These are phyloP conservation scores for Seladonia tumulorum DNA, from an alignment of 2,888 invertebrate species.

Conservation along the genomic window DNA sequence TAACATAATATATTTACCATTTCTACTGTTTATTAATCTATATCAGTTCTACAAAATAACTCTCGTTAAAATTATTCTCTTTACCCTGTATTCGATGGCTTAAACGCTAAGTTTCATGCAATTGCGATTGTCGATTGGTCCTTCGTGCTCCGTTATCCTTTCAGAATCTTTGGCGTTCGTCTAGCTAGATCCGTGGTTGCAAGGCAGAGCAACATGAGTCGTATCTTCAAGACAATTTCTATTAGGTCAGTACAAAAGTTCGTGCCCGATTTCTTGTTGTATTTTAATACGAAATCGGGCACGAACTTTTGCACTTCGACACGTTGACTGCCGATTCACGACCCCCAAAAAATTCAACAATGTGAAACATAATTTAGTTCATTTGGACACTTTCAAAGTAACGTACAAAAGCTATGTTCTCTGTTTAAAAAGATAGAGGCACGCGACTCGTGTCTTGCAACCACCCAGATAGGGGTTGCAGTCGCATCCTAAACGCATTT, in stretches of 20 bases:
- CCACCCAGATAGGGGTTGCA: not conserved
- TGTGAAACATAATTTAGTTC: no score
- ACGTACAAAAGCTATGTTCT: not conserved
- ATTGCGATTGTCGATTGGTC: conserved; percentile 32
- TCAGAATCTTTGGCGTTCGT: conserved; percentile 29
- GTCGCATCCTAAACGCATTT: not conserved
- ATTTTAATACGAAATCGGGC: no score
- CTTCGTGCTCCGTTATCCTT: not conserved
- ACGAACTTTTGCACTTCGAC: no score
- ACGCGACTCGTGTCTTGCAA: not conserved
- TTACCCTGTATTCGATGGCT: conserved; percentile 70
- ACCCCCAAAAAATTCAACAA: no score
- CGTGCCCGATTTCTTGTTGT: no score
- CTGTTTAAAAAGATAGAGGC: not conserved
- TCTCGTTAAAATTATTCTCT: conserved; percentile 23
- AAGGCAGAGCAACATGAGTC: not conserved
- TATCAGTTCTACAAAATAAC: conserved; percentile 42
- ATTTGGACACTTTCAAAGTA: no score
- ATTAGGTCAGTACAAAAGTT: no score
- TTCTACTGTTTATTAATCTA: conserved; percentile 57
- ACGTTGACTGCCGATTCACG: no score
- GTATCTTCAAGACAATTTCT: not conserved
- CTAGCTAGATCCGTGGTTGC: not conserved
- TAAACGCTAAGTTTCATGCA: conserved; percentile 41
- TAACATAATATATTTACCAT: conserved; percentile 47